A percentile compares a stretch with the other conserved stretches of the same genome.
Evolutionary conservation across 2,797 vertebrate genomes (phyloP).

Genomic region (Limnodromus scolopaceus): DNA sequence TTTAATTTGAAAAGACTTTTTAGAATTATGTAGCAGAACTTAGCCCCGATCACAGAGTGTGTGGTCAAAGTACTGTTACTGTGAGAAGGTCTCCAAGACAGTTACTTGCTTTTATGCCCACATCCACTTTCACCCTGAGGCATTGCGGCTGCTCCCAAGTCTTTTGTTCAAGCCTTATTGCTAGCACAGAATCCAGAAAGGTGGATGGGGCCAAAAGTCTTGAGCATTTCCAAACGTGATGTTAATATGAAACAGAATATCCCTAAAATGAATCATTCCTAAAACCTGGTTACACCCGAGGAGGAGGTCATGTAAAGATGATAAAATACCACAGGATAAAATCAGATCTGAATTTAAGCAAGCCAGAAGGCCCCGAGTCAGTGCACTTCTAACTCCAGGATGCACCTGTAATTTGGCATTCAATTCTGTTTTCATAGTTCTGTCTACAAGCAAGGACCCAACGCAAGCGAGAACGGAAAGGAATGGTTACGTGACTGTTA

Average conservation of each 20-base stretch:
- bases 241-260: neutral
- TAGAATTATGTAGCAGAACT: neutral
- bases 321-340: neutral
- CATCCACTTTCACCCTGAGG: neutral
- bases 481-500: fast-evolving
- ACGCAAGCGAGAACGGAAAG: fast-evolving
- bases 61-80: neutral
- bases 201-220: neutral
- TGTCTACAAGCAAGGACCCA: neutral
- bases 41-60: neutral
- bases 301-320: neutral
- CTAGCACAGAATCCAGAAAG: neutral
- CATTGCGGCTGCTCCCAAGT: neutral
- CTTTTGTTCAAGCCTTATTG: neutral
- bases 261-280: neutral
- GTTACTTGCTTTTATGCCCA: neutral
- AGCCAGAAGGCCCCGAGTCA: neutral
- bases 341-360: neutral
- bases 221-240: neutral
- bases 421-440: neutral
- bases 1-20: neutral
- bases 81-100: neutral
- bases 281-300: neutral
- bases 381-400: neutral
- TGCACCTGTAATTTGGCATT: neutral